phyloP scores from a whole-genome alignment of 2,797 vertebrate genomes.

The Crossoptilon crossoptilon region DNA sequence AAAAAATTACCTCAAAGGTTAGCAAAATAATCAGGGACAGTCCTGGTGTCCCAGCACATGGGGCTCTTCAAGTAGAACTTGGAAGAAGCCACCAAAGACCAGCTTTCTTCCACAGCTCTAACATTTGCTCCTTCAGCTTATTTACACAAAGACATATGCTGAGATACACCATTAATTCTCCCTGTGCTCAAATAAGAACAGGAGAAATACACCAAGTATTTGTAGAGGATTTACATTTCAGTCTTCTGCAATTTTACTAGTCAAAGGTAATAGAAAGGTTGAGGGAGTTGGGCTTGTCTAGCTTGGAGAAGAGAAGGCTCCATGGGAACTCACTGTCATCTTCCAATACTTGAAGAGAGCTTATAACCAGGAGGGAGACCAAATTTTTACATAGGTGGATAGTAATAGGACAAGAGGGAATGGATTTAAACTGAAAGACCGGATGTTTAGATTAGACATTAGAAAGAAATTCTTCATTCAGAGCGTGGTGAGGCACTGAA shows the following conservation, averaged over 20 bases:
- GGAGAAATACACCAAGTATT: background rate
- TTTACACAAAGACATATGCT: background rate
- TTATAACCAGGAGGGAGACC: too few species aligned
- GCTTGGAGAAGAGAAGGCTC: too few species aligned
- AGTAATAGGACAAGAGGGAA: too few species aligned
- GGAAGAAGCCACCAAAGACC: background rate
- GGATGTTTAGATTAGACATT: too few species aligned
- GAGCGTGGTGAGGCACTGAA: too few species aligned
- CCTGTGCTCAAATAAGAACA: background rate
- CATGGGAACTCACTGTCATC: too few species aligned
- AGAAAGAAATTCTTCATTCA: too few species aligned
- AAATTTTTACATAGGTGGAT: too few species aligned
- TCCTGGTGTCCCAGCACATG: fast-evolving
- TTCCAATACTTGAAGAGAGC: too few species aligned
- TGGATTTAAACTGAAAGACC: too few species aligned
- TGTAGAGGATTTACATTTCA: background rate
- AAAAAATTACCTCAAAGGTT: background rate
- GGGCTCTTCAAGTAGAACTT: background rate
- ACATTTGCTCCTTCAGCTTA: background rate
- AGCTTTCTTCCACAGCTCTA: background rate
- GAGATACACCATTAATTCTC: background rate
- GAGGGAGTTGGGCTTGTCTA: too few species aligned
- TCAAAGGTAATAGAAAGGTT: background rate
- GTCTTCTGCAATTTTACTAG: background rate
- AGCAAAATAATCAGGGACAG: background rate